Conservation (phyloP, 2,888 invertebrate species). For the Drosophila rellima region DNA sequence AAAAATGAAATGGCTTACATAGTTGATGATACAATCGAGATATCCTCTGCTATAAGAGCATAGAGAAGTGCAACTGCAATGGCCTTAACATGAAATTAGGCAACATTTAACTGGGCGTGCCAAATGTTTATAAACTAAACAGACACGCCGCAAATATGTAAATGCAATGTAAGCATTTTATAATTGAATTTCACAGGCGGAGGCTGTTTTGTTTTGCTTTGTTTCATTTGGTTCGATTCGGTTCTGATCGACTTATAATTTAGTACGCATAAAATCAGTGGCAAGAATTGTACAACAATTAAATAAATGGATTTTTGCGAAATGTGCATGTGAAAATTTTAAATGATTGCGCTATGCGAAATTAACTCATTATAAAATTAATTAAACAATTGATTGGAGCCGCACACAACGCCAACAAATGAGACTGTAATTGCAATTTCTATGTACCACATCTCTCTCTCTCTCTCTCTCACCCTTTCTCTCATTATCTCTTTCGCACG, state of each 20-base stretch:
- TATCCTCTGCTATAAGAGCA: not conserved
- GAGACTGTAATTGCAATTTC: conserved; percentile 59
- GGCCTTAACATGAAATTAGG: conserved; percentile 51
- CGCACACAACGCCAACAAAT: conserved; percentile 40
- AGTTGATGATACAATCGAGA: not conserved
- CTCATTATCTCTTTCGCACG: not conserved
- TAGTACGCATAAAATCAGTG: conserved; percentile 52
- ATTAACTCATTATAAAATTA: conserved; percentile 84
- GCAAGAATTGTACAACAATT: conserved; percentile 45
- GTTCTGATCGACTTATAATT: conserved; percentile 43
- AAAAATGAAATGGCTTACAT: not conserved
- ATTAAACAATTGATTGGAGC: conserved; percentile 80
- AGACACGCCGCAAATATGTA: conserved; percentile 60
- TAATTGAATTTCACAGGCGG: conserved; percentile 73
- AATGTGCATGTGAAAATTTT: conserved; percentile 28
- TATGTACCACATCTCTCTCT: conserved; percentile 9
- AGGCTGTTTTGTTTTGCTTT: conserved; percentile 30
- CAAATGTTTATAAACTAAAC: conserved; percentile 65
- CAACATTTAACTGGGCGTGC: conserved; percentile 59
- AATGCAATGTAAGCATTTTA: conserved; percentile 78
- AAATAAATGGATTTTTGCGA: conserved; percentile 47
- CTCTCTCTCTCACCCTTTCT: not conserved
- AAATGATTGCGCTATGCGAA: conserved; percentile 71
- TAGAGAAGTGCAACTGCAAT: conserved; percentile 12
- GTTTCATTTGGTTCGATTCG: not conserved